Evolutionary conservation across 2,888 invertebrate species (phyloP).

Genomic region (Amaurobius ferox): DNA sequence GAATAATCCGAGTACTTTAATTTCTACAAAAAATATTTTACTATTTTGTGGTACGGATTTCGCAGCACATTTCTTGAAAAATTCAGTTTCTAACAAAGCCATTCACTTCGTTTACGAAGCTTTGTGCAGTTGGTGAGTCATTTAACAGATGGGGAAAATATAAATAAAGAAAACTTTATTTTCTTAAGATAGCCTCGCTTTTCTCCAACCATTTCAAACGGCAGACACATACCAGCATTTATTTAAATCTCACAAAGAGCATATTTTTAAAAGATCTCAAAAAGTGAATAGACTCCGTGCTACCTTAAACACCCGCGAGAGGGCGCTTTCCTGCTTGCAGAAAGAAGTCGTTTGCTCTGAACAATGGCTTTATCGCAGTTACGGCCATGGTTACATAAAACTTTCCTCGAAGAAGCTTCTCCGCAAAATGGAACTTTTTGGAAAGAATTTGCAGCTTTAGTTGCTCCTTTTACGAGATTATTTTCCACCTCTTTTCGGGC

Average conservation of each 20-base stretch:
- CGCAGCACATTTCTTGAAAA: no score
- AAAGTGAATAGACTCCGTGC: not conserved
- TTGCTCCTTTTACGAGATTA: not conserved
- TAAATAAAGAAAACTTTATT: no score
- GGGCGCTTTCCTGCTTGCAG: conserved; percentile 13
- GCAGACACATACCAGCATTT: not conserved
- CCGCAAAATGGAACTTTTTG: conserved; percentile 43
- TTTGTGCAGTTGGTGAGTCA: no score
- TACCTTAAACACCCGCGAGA: conserved; percentile 30
- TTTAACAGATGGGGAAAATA: no score
- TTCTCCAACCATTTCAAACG: not conserved
- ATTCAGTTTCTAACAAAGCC: no score
- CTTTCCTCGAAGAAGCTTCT: conserved; percentile 30
- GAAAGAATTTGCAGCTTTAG: not conserved
- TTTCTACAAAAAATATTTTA: no score
- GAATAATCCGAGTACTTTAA: no score
- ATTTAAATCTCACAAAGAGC: not conserved
- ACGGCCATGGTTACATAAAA: conserved; percentile 33
- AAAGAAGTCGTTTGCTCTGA: conserved; percentile 1
- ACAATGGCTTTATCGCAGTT: conserved; percentile 46
- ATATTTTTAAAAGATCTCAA: not conserved
- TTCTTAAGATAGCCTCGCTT: not conserved
- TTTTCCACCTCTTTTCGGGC: not conserved
- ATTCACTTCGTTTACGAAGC: no score
- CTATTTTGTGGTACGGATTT: no score